phyloP scores from a whole-genome alignment of 2,113 vertebrate genomes.

The Echinops telfairi region DNA sequence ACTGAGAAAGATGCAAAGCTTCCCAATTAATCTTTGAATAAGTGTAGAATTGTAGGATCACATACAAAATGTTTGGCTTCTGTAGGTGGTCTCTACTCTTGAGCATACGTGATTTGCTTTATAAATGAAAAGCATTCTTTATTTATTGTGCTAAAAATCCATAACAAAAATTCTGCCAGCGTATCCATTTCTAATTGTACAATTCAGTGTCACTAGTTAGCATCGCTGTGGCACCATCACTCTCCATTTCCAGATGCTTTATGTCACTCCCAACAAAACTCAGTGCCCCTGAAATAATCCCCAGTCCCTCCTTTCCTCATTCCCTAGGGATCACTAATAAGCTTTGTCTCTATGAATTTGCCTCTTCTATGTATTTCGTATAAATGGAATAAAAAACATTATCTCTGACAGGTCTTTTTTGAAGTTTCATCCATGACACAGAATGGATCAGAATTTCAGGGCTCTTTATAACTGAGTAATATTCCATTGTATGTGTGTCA shows the following conservation, averaged over 20 bases:
- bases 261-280: background rate
- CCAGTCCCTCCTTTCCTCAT: background rate
- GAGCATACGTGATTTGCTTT: conserved; percentile 64
- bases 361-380: background rate
- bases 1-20: background rate
- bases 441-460: background rate
- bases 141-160: background rate
- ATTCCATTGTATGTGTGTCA: background rate
- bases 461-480: background rate
- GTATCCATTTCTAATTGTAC: background rate
- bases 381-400: background rate
- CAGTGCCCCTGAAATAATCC: background rate
- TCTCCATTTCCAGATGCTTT: background rate
- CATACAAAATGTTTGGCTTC: conserved; percentile 56
- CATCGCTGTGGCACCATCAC: background rate
- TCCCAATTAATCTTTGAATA: conserved; percentile 51
- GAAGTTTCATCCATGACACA: background rate
- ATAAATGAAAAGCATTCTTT: background rate
- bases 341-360: background rate
- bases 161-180: background rate
- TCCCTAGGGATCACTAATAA: background rate
- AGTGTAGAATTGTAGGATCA: conserved; percentile 61
- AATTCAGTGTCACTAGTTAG: background rate
- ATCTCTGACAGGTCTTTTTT: background rate
- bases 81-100: conserved; percentile 46